A percentile compares a stretch with the other conserved stretches of the same genome.
Conservation (phyloP, 2,797 vertebrate species). For the Alouatta caraya region DNA sequence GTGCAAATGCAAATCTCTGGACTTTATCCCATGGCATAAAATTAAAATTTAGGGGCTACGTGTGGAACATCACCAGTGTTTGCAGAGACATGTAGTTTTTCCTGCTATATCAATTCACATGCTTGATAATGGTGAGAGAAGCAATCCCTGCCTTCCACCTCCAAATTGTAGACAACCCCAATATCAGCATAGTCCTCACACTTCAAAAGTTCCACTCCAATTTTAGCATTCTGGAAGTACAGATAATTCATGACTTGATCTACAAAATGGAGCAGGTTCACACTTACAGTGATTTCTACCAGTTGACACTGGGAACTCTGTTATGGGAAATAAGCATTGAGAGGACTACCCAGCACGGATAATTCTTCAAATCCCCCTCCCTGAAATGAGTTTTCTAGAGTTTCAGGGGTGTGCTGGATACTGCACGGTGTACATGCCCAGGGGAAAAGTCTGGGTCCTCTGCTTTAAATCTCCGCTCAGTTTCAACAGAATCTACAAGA, state of each 20-base stretch:
- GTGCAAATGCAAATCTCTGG: neutral
- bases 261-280: neutral
- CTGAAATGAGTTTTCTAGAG: neutral
- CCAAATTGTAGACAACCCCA: neutral
- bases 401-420: neutral
- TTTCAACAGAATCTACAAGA: neutral
- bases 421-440: neutral
- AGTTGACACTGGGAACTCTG: neutral
- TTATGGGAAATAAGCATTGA: neutral
- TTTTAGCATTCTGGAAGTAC: neutral
- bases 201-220: neutral
- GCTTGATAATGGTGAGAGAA: neutral
- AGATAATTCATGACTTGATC: neutral
- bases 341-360: neutral
- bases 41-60: neutral
- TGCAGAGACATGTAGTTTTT: neutral
- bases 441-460: neutral
- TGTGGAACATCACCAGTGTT: neutral
- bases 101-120: neutral
- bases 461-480: neutral
- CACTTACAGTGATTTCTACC: neutral
- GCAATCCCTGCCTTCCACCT: neutral
- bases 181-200: neutral
- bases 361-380: neutral
- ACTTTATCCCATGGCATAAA: neutral